Evolutionary conservation across 1,140 invertebrate species (phyloP), one percentile per base, ranked within the genome.

Genomic region (Catajapyx aquilonaris): DNA sequence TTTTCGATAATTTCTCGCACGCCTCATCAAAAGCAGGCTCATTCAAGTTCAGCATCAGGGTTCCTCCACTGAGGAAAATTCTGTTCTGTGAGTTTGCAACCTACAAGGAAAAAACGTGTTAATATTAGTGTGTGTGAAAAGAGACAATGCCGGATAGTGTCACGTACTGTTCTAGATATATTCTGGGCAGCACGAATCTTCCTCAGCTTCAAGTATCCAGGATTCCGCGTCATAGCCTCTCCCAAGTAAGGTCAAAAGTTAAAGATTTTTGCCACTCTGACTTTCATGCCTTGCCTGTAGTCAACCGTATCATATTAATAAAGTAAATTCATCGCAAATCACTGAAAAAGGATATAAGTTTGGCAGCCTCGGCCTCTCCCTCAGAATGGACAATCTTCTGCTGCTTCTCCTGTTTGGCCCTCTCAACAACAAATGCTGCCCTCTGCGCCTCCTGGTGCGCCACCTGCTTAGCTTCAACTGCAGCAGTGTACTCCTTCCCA

Each of bases 361-460:
- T 81, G 2, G 94, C 95, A 49, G 94, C 86, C 68, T 95, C 81
- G 18, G 95, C 91, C 76, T 99, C 95, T 69, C 95, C 95, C 64
- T 98, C 93, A 45, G 95, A 94, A 59, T 98, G 93, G 2, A 99
- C 90, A 62, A 99, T 95, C 55, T 98, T 99, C 60, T 99, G 94
- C 59, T 98, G 95, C 52, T 77, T 75, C 56, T 98, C 93, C 55
- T 98, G 93, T 49, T 83, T 91, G 10, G 95, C 95, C 51, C 83
- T 73, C 65, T 99, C 94, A 1, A 99, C 95, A 18, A 91, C 76
- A 57, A 98, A 99, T 39, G 90, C 87, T 28, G 95, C 95, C 48
- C 95, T 62, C 60, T 99, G 95, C 10, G 94, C 94, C 61, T 99
- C 95, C 65, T 99, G 95, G 55, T 98, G 94, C 11, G 93, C 93